phyloP scores from a whole-genome alignment of 2,113 vertebrate genomes.

The Ageneiosus marmoratus region DNA sequence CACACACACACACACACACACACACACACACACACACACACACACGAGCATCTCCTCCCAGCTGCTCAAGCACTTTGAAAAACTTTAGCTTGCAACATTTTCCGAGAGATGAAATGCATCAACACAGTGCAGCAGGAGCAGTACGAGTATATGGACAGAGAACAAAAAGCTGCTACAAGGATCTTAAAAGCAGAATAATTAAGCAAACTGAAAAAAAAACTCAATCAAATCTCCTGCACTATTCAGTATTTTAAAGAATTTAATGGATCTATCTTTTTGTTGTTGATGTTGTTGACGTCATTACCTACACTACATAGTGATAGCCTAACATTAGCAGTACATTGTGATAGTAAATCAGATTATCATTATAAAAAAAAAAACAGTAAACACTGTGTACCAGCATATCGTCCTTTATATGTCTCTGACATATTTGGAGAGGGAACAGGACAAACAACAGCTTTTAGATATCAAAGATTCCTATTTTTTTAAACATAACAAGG shows the following conservation, averaged over 20 bases:
- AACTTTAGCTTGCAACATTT: not conserved
- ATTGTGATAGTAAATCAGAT: not conserved
- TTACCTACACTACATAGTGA: not conserved
- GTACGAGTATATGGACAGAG: not conserved
- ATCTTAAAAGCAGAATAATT: not conserved
- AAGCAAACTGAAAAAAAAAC: not conserved
- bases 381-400: not conserved
- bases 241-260: not conserved
- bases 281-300: not conserved
- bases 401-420: not conserved
- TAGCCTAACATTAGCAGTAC: not conserved
- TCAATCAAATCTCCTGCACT: not conserved
- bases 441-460: not conserved
- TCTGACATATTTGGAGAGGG: not conserved
- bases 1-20: constrained; percentile 12
- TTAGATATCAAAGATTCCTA: not conserved
- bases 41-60: not conserved
- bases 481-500: not conserved
- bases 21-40: not conserved
- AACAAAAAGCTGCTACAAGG: not conserved
- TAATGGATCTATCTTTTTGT: not conserved
- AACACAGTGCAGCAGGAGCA: not conserved
- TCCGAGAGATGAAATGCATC: not conserved
- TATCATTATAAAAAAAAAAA: not conserved
- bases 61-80: not conserved